Percentiles rank a stretch among this genome's conserved stretches.
Conservation (phyloP, 2,797 vertebrate species). For the Chrysocyon brachyurus region DNA sequence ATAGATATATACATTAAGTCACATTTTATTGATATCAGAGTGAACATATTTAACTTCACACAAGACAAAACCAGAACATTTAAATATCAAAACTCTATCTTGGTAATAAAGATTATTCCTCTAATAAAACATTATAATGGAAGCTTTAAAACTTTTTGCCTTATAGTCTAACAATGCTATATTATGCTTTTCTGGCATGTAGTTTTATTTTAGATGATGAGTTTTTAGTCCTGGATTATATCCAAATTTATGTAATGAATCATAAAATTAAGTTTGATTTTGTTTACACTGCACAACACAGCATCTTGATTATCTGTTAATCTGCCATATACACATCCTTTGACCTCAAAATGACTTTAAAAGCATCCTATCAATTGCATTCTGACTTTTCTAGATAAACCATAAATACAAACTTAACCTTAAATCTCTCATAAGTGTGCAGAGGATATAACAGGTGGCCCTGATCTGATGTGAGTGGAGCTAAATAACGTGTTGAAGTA, state of each 20-base stretch:
- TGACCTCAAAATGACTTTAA: slow-evolving; percentile 72
- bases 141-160: neutral
- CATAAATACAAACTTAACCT: slow-evolving; percentile 69
- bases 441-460: slow-evolving; percentile 81
- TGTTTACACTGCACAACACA: slow-evolving; percentile 70
- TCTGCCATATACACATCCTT: slow-evolving; percentile 67
- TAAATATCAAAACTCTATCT: slow-evolving; percentile 44
- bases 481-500: slow-evolving; percentile 84
- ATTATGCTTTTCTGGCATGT: slow-evolving; percentile 35
- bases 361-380: slow-evolving; percentile 64
- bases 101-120: slow-evolving; percentile 38
- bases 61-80: slow-evolving; percentile 26
- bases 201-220: slow-evolving; percentile 59
- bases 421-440: slow-evolving; percentile 67
- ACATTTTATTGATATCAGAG: slow-evolving; percentile 37
- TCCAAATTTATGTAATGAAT: slow-evolving; percentile 73
- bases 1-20: neutral
- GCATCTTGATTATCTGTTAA: slow-evolving; percentile 75
- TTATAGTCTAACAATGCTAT: slow-evolving; percentile 4
- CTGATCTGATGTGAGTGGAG: slow-evolving; percentile 76
- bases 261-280: slow-evolving; percentile 74
- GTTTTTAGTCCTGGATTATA: slow-evolving; percentile 54
- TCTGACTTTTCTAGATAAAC: slow-evolving; percentile 70
- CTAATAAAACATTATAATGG: slow-evolving; percentile 34
- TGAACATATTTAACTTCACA: slow-evolving; percentile 59